A percentile compares a stretch with the other conserved stretches of the same genome.
These are phyloP conservation scores for Rhabdornis inornatus DNA, from an alignment of 2,113 vertebrate species.

Conservation along the genomic window DNA sequence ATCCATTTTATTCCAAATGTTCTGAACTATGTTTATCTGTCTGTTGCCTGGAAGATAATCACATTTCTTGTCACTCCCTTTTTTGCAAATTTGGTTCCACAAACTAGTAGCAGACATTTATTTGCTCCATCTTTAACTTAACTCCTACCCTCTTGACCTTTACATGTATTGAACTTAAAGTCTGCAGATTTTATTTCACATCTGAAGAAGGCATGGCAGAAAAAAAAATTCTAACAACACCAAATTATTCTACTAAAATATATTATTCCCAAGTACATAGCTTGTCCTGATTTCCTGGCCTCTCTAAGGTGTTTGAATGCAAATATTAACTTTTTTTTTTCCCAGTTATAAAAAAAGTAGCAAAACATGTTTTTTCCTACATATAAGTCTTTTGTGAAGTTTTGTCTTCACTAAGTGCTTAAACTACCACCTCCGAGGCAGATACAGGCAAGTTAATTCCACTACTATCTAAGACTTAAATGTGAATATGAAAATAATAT, in stretches of 20 bases:
- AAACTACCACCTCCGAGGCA: background rate
- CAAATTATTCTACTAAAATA: background rate
- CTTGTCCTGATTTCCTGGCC: background rate
- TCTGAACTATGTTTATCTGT: background rate
- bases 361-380: background rate
- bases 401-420: background rate
- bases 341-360: background rate
- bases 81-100: background rate
- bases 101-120: background rate
- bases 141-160: background rate
- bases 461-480: background rate
- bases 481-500: background rate
- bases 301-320: background rate
- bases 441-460: background rate
- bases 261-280: background rate
- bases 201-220: background rate
- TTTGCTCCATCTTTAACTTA: background rate
- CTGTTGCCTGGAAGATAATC: background rate
- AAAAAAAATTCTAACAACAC: background rate
- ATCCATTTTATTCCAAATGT: background rate
- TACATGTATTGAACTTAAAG: background rate
- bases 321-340: background rate
- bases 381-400: background rate
- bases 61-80: fast-evolving
- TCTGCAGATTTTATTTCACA: background rate